A percentile compares a stretch with the other conserved stretches of the same genome.
Conservation (phyloP, 2,888 invertebrate genomes). For the Aplocera efformata region DNA sequence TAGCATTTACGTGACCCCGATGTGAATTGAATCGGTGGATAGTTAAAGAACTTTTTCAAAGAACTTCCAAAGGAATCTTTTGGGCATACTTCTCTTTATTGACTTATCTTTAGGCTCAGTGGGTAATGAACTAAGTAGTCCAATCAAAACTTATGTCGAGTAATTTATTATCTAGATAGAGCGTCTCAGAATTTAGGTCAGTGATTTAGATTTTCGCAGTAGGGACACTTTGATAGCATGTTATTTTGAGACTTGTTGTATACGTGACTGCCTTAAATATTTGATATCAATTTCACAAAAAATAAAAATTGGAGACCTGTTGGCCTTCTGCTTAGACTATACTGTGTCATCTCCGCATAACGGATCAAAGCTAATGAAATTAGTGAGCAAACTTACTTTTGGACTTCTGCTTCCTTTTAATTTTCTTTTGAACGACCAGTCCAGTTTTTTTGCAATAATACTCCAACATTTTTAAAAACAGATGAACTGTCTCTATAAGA, state of each 20-base stretch:
- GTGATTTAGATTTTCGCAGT: neutral
- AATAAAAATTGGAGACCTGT: too few relatives aligned
- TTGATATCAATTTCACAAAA: too few relatives aligned
- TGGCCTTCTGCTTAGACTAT: too few relatives aligned
- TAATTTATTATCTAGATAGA: slow-evolving; percentile 23
- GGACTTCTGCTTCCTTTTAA: slow-evolving; percentile 65
- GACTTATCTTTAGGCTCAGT: slow-evolving; percentile 18
- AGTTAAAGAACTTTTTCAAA: slow-evolving; percentile 9
- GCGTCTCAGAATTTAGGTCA: neutral
- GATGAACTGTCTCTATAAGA: slow-evolving; percentile 92
- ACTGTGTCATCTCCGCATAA: slow-evolving; percentile 8
- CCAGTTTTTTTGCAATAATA: slow-evolving; percentile 82
- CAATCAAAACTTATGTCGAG: slow-evolving; percentile 28
- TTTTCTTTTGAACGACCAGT: slow-evolving; percentile 86
- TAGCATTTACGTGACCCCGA: slow-evolving; percentile 7
- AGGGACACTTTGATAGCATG: too few relatives aligned
- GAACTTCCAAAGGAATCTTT: slow-evolving; percentile 10
- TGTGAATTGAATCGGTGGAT: slow-evolving; percentile 8
- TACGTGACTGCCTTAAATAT: too few relatives aligned
- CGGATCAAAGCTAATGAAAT: slow-evolving; percentile 23
- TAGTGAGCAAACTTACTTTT: slow-evolving; percentile 62
- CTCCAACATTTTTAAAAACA: slow-evolving; percentile 95
- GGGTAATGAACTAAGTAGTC: slow-evolving; percentile 21
- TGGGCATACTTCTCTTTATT: slow-evolving; percentile 15
- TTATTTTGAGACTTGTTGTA: too few relatives aligned